Evolutionary conservation across 1,140 invertebrate genomes (phyloP).

Genomic region (Zaprionus tsacasi): DNA sequence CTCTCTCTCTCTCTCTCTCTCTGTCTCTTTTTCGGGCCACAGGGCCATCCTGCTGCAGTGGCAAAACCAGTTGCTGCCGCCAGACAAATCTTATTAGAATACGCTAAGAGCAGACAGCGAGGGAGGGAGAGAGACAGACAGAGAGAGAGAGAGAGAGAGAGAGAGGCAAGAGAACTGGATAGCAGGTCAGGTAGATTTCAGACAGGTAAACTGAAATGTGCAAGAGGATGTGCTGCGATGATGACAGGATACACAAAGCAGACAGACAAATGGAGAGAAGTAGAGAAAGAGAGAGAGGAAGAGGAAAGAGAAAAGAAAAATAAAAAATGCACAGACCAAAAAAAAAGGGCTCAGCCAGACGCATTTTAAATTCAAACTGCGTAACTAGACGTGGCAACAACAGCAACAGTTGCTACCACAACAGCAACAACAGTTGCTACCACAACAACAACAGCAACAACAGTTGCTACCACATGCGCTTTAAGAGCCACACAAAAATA

Average conservation of each 20-base stretch:
- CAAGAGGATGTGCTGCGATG: conserved; percentile 33
- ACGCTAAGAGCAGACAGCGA: conserved; percentile 4
- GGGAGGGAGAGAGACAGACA: neutral
- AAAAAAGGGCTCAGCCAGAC: conserved; percentile 13
- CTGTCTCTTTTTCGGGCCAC: conserved; percentile 1
- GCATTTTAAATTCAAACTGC: conserved; percentile 61
- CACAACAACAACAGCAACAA: neutral
- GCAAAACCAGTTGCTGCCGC: conserved; percentile 46
- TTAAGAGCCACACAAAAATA: conserved; percentile 22
- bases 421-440: neutral
- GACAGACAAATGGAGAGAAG: conserved; percentile 25
- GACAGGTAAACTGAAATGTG: conserved; percentile 69
- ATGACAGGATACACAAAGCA: conserved; percentile 70
- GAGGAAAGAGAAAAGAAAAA: neutral
- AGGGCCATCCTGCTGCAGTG: conserved; percentile 51
- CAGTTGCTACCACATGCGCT: neutral
- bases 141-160: neutral
- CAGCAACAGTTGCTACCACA: neutral
- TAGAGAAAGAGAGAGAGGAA: neutral
- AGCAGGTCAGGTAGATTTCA: conserved; percentile 67
- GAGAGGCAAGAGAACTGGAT: neutral
- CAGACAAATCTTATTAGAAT: conserved; percentile 78
- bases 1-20: neutral
- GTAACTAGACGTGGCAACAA: conserved; percentile 36
- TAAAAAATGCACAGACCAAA: neutral